Percentiles rank a stretch among this genome's conserved stretches.
Evolutionary conservation across 2,113 vertebrate genomes (phyloP).

Genomic region (Megaptera novaeangliae): DNA sequence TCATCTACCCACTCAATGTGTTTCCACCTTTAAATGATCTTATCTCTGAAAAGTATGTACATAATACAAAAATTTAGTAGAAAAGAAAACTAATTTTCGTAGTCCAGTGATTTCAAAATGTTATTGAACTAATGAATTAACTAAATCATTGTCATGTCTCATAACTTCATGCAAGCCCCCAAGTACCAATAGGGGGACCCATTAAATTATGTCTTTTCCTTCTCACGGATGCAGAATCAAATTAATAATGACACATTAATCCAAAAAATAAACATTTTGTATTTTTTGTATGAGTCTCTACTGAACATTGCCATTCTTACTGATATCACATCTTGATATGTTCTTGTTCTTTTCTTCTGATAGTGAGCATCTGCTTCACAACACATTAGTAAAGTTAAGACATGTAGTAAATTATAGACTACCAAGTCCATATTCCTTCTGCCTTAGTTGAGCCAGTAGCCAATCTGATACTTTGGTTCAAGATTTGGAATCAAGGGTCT

Average conservation of each 20-base stretch:
- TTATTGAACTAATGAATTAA: neutral
- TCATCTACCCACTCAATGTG: neutral
- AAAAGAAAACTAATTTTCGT: neutral
- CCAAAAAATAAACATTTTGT: neutral
- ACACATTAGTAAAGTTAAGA: neutral
- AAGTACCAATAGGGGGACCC: neutral
- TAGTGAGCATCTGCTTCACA: neutral
- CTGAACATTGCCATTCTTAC: neutral
- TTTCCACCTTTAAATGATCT: neutral
- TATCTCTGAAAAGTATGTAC: neutral
- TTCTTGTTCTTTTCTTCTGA: neutral
- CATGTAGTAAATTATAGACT: neutral
- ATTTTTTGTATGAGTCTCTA: neutral
- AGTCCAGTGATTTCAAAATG: neutral
- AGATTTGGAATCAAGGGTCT: neutral
- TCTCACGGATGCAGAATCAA: neutral
- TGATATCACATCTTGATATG: neutral
- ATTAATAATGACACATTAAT: neutral
- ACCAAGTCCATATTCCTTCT: neutral
- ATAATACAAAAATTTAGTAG: neutral
- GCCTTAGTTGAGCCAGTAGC: neutral
- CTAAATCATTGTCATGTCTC: neutral
- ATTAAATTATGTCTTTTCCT: neutral
- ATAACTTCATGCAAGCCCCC: neutral
- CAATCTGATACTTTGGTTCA: neutral